A percentile compares a stretch with the other conserved stretches of the same genome.
phyloP scores from a whole-genome alignment of 2,888 invertebrate genomes.

The Drosophila mercatorum region DNA sequence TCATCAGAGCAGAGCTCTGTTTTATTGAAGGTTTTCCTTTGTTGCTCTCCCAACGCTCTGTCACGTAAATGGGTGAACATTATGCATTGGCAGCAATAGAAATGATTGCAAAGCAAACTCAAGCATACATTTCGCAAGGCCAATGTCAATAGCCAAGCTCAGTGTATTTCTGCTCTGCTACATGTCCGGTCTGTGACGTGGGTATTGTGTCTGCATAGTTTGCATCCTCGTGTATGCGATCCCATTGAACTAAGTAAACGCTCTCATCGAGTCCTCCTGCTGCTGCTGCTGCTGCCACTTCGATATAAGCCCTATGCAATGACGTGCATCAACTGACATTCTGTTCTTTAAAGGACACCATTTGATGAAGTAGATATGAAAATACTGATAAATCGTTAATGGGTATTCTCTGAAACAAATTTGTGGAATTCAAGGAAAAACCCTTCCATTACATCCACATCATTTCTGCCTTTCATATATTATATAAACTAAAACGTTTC shows the following conservation, averaged over 20 bases:
- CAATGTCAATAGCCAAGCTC: conserved; percentile 34
- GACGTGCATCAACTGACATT: not conserved
- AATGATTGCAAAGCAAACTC: conserved; percentile 10
- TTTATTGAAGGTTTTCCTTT: not conserved
- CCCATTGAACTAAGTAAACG: not conserved
- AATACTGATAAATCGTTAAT: conserved; percentile 22
- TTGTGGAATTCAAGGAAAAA: not conserved
- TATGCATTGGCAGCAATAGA: conserved; percentile 39
- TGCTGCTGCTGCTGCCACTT: conserved; percentile 7
- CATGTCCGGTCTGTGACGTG: conserved; percentile 13
- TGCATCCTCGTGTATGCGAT: conserved; percentile 26
- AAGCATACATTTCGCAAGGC: conserved; percentile 8
- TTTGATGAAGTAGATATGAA: not conserved
- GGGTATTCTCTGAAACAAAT: conserved; percentile 9
- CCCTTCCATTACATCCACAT: not conserved
- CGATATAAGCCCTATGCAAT: conserved; percentile 3
- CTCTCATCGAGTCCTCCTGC: conserved; percentile 7
- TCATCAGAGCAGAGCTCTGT: not conserved
- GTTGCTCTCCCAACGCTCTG: not conserved
- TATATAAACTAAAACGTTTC: not conserved
- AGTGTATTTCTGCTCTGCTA: not conserved
- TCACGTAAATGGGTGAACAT: conserved; percentile 28
- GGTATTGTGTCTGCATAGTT: not conserved
- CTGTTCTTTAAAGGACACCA: not conserved
- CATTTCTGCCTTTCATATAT: not conserved